Conservation (phyloP, 2,113 vertebrate species). For the Rhadina sibilatrix region DNA sequence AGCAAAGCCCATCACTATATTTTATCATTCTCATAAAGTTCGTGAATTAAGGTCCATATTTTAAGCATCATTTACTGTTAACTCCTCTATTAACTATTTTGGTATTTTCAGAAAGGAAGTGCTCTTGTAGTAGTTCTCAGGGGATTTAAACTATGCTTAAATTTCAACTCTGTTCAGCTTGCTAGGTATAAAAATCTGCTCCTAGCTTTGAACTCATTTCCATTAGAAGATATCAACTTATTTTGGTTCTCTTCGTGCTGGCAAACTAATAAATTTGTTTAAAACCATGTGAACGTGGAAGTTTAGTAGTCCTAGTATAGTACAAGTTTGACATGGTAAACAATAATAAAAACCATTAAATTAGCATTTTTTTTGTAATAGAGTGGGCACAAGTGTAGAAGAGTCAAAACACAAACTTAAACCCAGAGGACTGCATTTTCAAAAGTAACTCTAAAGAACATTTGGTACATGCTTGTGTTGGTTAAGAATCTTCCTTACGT, state of each 20-base stretch:
- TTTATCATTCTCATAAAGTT: slow-evolving; percentile 39
- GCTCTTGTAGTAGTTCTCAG: neutral
- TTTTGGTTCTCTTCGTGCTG: neutral
- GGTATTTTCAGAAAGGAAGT: neutral
- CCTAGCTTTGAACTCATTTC: neutral
- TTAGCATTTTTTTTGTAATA: neutral
- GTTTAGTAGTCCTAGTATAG: neutral
- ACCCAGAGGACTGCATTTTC: neutral
- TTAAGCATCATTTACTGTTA: slow-evolving; percentile 19
- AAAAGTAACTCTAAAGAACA: neutral
- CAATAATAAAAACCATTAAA: neutral
- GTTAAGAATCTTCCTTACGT: neutral
- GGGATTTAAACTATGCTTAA: neutral
- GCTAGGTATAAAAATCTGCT: neutral
- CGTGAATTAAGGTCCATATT: neutral
- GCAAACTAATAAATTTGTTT: neutral
- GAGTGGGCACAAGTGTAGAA: neutral
- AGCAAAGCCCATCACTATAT: neutral
- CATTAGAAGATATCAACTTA: neutral
- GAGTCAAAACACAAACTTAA: neutral
- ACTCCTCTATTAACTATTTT: slow-evolving; percentile 24
- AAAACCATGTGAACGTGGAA: neutral
- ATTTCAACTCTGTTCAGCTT: neutral
- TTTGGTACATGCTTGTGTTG: neutral
- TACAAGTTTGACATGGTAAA: neutral